Evolutionary conservation across 2,888 invertebrate genomes (phyloP).

Genomic region (Mechanitis messenoides): DNA sequence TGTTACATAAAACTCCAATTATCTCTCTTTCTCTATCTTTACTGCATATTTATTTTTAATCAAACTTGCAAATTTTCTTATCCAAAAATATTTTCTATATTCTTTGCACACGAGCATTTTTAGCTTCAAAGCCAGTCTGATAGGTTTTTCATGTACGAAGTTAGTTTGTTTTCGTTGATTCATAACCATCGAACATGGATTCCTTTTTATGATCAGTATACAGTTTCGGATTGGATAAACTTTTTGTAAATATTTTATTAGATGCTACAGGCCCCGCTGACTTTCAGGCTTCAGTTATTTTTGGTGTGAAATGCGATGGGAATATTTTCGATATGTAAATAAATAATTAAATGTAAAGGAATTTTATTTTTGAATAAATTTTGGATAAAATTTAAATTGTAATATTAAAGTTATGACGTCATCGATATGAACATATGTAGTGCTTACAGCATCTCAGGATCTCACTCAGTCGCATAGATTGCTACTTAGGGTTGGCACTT

Average conservation of each 20-base stretch:
- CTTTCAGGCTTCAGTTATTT: constrained; percentile 3
- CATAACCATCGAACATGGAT: constrained; percentile 29
- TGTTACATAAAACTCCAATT: neutral
- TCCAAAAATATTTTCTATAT: constrained; percentile 3
- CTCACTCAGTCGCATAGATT: constrained; percentile 43
- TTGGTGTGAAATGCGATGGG: neutral
- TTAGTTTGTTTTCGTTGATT: constrained; percentile 31
- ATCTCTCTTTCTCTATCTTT: too few species aligned
- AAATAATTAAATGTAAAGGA: constrained; percentile 20
- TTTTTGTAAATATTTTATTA: constrained; percentile 19
- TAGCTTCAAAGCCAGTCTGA: constrained; percentile 31
- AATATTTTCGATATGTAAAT: neutral
- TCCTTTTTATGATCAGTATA: constrained; percentile 25
- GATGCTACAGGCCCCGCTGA: constrained; percentile 7
- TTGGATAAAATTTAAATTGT: constrained; percentile 1
- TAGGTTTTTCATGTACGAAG: constrained; percentile 35
- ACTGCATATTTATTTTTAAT: too few species aligned
- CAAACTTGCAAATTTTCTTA: too few species aligned
- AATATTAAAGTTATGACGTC: constrained; percentile 26
- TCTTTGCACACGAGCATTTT: constrained; percentile 8
- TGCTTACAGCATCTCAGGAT: constrained; percentile 45
- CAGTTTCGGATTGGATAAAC: constrained; percentile 19
- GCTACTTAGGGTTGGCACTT: constrained; percentile 43
- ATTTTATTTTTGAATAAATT: too few species aligned
- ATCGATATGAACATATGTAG: constrained; percentile 38